Conservation (phyloP, 2,888 invertebrate genomes). For the Cancer borealis region DNA sequence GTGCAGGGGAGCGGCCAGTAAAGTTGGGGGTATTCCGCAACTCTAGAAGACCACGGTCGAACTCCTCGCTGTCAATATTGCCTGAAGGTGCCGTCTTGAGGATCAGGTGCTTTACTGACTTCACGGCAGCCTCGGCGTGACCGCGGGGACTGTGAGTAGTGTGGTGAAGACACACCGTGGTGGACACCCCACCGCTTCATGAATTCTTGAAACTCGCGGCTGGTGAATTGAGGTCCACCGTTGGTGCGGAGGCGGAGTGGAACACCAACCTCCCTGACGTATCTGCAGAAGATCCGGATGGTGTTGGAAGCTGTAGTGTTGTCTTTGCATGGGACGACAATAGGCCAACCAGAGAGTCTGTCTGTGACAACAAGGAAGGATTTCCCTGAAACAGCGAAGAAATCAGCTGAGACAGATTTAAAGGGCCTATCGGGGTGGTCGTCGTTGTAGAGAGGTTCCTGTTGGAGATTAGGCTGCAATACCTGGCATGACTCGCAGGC, state of each 20-base stretch:
- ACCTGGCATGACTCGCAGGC: no score
- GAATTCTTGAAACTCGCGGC: background rate
- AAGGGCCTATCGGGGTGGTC: background rate
- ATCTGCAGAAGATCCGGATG: slow-evolving; percentile 17
- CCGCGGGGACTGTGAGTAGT: background rate
- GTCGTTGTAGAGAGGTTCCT: no score
- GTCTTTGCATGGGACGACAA: background rate
- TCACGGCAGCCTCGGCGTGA: background rate
- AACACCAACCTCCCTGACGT: background rate
- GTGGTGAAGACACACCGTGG: background rate
- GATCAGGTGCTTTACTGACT: background rate
- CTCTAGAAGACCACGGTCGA: background rate
- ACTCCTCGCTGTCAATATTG: background rate
- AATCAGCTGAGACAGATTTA: background rate
- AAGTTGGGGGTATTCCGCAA: background rate
- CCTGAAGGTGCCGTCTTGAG: background rate
- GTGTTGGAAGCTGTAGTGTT: background rate
- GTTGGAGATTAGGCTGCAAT: no score
- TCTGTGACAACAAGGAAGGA: background rate
- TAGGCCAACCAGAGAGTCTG: no score
- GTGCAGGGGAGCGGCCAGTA: background rate
- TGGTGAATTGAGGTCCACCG: background rate
- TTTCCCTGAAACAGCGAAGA: background rate
- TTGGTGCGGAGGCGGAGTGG: background rate
- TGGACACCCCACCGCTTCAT: background rate